A percentile compares a stretch with the other conserved stretches of the same genome.
Evolutionary conservation across 2,113 vertebrate genomes (phyloP).

Genomic region (Trematomus loennbergii): DNA sequence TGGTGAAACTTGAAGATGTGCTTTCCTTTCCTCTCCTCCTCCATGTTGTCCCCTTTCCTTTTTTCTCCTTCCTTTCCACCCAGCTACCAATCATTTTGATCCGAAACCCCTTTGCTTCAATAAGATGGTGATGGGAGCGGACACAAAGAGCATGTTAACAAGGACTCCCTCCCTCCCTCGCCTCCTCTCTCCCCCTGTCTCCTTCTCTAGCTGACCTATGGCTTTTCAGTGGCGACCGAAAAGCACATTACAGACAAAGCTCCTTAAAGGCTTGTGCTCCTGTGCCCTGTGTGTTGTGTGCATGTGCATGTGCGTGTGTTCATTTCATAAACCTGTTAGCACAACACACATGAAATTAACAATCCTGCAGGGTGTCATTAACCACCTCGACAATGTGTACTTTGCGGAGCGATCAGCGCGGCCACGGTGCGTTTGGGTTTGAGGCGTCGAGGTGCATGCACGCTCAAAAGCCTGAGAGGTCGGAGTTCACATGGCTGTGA

Average conservation of each 20-base stretch:
- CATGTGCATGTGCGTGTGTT: constrained; percentile 1
- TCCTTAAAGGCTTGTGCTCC: constrained; percentile 75
- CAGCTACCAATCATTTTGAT: constrained; percentile 63
- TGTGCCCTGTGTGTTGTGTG: constrained; percentile 25
- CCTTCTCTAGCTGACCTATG: constrained; percentile 65
- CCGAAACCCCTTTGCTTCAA: constrained; percentile 35
- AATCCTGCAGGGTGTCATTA: constrained; percentile 21
- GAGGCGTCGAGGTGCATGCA: neutral
- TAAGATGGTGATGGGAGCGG: constrained; percentile 60
- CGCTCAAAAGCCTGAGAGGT: neutral
- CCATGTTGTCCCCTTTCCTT: neutral
- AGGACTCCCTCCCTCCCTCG: constrained; percentile 39
- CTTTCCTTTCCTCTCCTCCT: neutral
- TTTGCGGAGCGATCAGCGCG: neutral
- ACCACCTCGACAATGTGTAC: constrained; percentile 4
- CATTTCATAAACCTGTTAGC: constrained; percentile 62
- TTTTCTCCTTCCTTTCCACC: constrained; percentile 3
- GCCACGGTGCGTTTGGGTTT: neutral
- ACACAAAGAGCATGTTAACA: constrained; percentile 77
- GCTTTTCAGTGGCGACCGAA: constrained; percentile 62
- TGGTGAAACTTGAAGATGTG: neutral
- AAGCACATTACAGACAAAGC: constrained; percentile 82
- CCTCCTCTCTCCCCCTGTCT: constrained; percentile 25
- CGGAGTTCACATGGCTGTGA: constrained; percentile 14
- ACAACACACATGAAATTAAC: constrained; percentile 34